These are phyloP conservation scores for Solenodon paradoxus DNA, from an alignment of 2,113 vertebrate species.

Conservation along the genomic window DNA sequence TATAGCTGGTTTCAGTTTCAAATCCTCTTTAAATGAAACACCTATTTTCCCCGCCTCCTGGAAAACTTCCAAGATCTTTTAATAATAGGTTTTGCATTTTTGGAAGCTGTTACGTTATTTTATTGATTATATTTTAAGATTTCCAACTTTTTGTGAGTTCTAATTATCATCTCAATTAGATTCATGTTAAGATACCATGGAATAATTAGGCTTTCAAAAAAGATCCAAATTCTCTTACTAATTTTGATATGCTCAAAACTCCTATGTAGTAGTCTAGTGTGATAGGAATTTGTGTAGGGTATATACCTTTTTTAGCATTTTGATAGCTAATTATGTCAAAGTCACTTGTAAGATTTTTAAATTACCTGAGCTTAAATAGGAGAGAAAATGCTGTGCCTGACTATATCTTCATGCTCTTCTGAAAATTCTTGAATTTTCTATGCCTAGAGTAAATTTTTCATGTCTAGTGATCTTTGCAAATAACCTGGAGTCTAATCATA, in stretches of 20 bases:
- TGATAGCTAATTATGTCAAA: constrained; percentile 19
- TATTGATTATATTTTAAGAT: constrained; percentile 11
- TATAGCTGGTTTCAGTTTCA: constrained; percentile 17
- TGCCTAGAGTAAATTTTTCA: neutral
- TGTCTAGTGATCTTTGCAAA: constrained; percentile 16
- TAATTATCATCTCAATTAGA: constrained; percentile 37
- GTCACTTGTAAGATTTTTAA: constrained; percentile 19
- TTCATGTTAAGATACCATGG: constrained; percentile 18
- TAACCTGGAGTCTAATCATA: neutral
- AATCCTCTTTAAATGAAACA: constrained; percentile 44
- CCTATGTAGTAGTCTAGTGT: neutral
- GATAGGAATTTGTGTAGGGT: neutral
- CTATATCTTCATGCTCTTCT: constrained; percentile 34
- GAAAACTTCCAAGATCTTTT: constrained; percentile 30
- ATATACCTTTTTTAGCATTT: neutral
- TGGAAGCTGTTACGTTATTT: constrained; percentile 39
- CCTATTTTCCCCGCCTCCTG: neutral
- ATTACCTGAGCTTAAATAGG: constrained; percentile 15
- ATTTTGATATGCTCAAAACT: constrained; percentile 21
- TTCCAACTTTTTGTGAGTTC: constrained; percentile 51
- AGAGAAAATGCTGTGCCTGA: neutral
- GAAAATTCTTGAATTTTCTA: neutral
- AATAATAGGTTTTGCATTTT: constrained; percentile 38
- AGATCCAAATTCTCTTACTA: neutral
- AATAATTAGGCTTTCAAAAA: constrained; percentile 16